phyloP scores from a whole-genome alignment of 2,888 invertebrate genomes.

The Lymantria monacha region DNA sequence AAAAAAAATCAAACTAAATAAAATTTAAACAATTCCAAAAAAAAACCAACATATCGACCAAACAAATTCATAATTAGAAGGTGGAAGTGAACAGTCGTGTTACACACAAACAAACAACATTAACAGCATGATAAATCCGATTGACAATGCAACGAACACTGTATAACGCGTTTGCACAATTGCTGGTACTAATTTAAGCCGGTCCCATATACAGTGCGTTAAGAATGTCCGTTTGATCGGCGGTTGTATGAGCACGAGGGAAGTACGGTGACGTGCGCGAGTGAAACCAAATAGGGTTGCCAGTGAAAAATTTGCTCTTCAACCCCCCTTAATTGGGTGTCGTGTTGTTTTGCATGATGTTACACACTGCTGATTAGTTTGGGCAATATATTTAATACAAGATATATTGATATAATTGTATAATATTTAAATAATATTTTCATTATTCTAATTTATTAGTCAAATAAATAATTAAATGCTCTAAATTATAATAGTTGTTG shows the following conservation, averaged over 20 bases:
- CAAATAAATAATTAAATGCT: too few relatives aligned
- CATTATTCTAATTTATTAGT: neutral
- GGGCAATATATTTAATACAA: constrained; percentile 5
- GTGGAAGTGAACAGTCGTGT: neutral
- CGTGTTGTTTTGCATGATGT: constrained; percentile 51
- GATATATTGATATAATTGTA: neutral
- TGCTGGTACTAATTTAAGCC: constrained; percentile 76
- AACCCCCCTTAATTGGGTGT: constrained; percentile 78
- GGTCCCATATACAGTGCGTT: constrained; percentile 79
- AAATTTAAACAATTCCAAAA: neutral
- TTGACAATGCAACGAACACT: constrained; percentile 46
- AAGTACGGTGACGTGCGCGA: constrained; percentile 70
- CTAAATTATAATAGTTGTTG: too few relatives aligned
- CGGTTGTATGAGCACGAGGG: constrained; percentile 75
- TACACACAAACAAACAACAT: constrained; percentile 19
- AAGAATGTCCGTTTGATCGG: constrained; percentile 77
- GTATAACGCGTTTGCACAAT: constrained; percentile 66
- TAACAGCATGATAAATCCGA: constrained; percentile 40
- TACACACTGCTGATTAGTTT: constrained; percentile 13
- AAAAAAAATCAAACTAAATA: neutral
- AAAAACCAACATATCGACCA: neutral
- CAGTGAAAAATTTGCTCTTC: constrained; percentile 79
- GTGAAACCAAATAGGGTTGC: constrained; percentile 74
- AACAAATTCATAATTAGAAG: neutral
- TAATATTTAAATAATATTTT: neutral